Evolutionary conservation across 2,113 vertebrate species (phyloP).

Genomic region (Sorex fumeus): DNA sequence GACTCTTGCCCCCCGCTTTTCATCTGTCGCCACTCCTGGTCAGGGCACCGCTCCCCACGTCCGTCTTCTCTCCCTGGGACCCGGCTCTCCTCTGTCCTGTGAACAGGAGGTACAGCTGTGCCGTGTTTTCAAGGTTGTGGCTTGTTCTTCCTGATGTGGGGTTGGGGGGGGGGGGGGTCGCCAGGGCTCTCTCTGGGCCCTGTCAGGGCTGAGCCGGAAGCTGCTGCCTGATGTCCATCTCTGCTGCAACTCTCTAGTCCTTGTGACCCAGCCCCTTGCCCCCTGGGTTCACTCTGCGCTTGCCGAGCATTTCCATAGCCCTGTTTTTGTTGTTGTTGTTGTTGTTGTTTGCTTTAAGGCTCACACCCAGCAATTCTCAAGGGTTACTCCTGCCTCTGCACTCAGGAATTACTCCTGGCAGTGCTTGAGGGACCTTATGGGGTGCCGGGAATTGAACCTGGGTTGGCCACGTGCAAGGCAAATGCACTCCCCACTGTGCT

Average conservation of each 20-base stretch:
- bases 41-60: neutral
- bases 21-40: neutral
- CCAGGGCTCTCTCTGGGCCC: neutral
- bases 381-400: too few species aligned
- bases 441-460: too few species aligned
- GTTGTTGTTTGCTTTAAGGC: too few species aligned
- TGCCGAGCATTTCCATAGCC: too few species aligned
- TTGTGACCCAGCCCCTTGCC: neutral
- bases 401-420: too few species aligned
- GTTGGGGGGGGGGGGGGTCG: too few species aligned
- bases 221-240: neutral
- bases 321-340: too few species aligned
- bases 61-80: neutral
- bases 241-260: neutral
- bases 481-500: too few species aligned
- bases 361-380: too few species aligned
- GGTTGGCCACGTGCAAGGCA: too few species aligned
- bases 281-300: slow-evolving; percentile 19
- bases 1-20: neutral
- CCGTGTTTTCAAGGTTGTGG: neutral
- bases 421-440: too few species aligned
- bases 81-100: neutral
- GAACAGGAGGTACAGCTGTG: slow-evolving; percentile 25
- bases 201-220: neutral
- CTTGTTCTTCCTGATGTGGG: too few species aligned